Conservation (phyloP, 2,888 invertebrate species). For the Nemotelus pantherinus region DNA sequence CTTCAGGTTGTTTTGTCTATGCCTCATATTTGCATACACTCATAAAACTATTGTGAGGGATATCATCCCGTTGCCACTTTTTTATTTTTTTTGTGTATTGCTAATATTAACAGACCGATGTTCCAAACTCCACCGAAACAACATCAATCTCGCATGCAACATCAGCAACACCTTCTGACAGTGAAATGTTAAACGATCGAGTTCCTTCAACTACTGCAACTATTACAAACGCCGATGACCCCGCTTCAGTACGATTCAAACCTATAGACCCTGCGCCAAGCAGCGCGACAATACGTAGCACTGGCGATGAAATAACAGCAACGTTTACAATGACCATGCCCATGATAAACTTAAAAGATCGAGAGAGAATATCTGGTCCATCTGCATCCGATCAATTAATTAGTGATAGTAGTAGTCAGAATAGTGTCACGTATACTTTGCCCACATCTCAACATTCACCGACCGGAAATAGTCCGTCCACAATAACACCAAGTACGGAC, state of each 20-base stretch:
- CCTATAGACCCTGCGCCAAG: slow-evolving; percentile 38
- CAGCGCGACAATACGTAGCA: slow-evolving; percentile 34
- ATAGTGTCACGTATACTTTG: slow-evolving; percentile 51
- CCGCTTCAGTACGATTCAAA: slow-evolving; percentile 38
- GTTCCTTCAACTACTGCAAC: slow-evolving; percentile 52
- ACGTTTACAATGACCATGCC: slow-evolving; percentile 52
- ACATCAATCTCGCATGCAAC: slow-evolving; percentile 56
- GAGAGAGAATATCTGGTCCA: slow-evolving; percentile 3
- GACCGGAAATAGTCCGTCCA: slow-evolving; percentile 6
- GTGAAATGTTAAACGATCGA: slow-evolving; percentile 53
- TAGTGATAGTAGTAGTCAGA: slow-evolving; percentile 48
- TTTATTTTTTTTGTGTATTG: slow-evolving; percentile 56
- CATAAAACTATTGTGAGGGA: slow-evolving; percentile 10
- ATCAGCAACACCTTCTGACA: slow-evolving; percentile 48
- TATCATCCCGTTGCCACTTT: slow-evolving; percentile 27
- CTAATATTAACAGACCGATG: slow-evolving; percentile 61
- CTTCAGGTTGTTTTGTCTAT: slow-evolving; percentile 38
- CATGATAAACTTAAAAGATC: slow-evolving; percentile 13
- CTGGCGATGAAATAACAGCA: slow-evolving; percentile 50
- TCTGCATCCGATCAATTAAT: slow-evolving; percentile 29
- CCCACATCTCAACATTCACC: slow-evolving; percentile 47
- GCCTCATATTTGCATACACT: not conserved
- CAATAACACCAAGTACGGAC: slow-evolving; percentile 38
- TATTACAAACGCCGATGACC: slow-evolving; percentile 28
- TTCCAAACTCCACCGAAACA: slow-evolving; percentile 61